Base-by-base conservation (phyloP, 92 coral and sea anemone genomes). In the Hydrozoanthus gracilis region DNA sequence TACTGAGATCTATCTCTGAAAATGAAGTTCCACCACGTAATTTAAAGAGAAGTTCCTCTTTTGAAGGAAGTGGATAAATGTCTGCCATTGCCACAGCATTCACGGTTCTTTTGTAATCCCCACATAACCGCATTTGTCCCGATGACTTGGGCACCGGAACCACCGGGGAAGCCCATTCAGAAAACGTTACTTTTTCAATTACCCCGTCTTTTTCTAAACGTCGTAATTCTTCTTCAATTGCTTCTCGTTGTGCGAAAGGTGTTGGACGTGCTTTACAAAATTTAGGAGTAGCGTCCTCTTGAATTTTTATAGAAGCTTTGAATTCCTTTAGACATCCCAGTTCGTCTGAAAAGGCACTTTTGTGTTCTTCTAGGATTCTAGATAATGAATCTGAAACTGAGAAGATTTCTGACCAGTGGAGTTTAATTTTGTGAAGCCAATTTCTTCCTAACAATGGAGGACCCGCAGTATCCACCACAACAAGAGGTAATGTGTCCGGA, bases 131-230 rank as follows among this genome's bases (percentile, higher is more conserved):
- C 16, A 68, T 44, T n/a, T 18, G 16, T 35, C 49, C 75, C 4
- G 16, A 3, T 3, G 51, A 70, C 7, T 70, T 68, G 44, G 75
- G 75, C 16, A 70, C 75, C 4, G 20, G 16, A 15, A 70, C 75
- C 51, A 70, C 52, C 6, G 10, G 75, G 17, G 75, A 20, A 39
- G 75, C 51, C 75, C 75, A 70, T 39, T 70, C 51, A 68, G 17
- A 15, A 11, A 0, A 35, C 18, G 74, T 0, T 27, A 70, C 49
- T 7, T 70, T 70, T 67, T 35, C 27, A 35, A 71, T 44, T n/a
- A 71, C 7, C 48, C 51, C 16, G 17, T 71, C 52, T 52, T 12
- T 71, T 64, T 64, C 70, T 14, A 64, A 14, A 3, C n/a, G 70
- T 8, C n/a, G 3, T 8, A 14, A 15, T 64, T 64, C 27, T 64